Conservation (phyloP, 1,140 invertebrate genomes). For the Orius insidiosus region DNA sequence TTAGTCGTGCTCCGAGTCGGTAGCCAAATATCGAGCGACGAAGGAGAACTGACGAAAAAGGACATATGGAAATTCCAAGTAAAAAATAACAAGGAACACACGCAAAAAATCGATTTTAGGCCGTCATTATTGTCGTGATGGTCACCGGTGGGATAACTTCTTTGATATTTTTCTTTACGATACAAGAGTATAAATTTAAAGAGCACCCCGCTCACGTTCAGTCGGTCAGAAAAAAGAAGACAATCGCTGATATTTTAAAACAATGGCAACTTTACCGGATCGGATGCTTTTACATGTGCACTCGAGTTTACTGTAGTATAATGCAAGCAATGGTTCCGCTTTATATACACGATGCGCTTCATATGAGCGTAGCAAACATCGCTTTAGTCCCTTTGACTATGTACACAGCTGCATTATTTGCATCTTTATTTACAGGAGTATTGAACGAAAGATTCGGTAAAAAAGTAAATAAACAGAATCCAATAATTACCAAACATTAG, state of each 20-base stretch:
- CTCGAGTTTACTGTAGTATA: slow-evolving; percentile 75
- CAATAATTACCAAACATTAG: no score
- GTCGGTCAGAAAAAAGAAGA: no score
- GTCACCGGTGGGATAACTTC: slow-evolving; percentile 49
- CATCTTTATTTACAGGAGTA: slow-evolving; percentile 49
- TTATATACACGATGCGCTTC: slow-evolving; percentile 67
- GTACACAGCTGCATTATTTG: slow-evolving; percentile 67
- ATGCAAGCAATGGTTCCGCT: slow-evolving; percentile 80
- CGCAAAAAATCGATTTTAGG: slow-evolving; percentile 34
- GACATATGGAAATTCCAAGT: no score
- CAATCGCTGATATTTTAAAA: background rate
- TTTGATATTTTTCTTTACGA: slow-evolving; percentile 57
- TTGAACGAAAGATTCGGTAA: slow-evolving; percentile 48
- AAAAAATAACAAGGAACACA: no score
- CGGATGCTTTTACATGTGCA: slow-evolving; percentile 73
- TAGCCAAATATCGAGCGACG: no score
- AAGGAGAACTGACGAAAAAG: no score
- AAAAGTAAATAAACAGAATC: slow-evolving; percentile 32
- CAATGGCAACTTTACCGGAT: slow-evolving; percentile 7
- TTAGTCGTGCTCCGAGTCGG: no score
- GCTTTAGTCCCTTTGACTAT: slow-evolving; percentile 75
- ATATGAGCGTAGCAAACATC: slow-evolving; percentile 53
- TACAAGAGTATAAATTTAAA: slow-evolving; percentile 35
- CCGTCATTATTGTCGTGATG: slow-evolving; percentile 55
- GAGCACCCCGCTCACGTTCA: slow-evolving; percentile 22